A percentile compares a stretch with the other conserved stretches of the same genome.
phyloP scores from a whole-genome alignment of 2,797 vertebrate genomes.

The Hyperoplus lanceolatus region DNA sequence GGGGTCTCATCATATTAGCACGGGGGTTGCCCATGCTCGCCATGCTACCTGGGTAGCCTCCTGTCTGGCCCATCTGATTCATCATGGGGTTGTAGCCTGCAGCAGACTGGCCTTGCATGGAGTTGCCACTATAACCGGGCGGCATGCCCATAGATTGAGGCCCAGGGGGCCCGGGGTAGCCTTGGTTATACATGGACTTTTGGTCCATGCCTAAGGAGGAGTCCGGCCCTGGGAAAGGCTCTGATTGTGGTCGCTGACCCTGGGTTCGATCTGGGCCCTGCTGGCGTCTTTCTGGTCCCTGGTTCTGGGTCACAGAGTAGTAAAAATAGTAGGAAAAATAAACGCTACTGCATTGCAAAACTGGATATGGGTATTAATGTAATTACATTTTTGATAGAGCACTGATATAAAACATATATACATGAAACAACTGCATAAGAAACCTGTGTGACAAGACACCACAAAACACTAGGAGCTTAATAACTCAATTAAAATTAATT shows the following conservation, averaged over 20 bases:
- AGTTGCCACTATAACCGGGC: conserved; percentile 82
- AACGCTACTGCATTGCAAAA: background rate
- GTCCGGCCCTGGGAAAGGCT: conserved; percentile 90
- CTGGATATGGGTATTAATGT: background rate
- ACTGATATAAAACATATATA: background rate
- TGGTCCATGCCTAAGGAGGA: conserved; percentile 91
- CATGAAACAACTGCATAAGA: background rate
- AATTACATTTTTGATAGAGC: background rate
- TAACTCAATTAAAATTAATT: background rate
- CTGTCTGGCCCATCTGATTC: conserved; percentile 87
- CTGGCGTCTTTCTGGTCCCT: conserved; percentile 87
- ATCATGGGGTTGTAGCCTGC: conserved; percentile 85
- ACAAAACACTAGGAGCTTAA: background rate
- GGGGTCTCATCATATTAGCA: conserved; percentile 89
- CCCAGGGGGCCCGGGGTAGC: conserved; percentile 91
- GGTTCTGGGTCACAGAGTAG: conserved; percentile 49
- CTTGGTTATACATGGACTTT: conserved; percentile 91
- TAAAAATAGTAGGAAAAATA: background rate
- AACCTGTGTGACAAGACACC: background rate
- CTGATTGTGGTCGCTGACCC: conserved; percentile 81
- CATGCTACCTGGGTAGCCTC: conserved; percentile 85
- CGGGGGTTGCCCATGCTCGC: conserved; percentile 91
- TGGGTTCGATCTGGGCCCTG: conserved; percentile 64
- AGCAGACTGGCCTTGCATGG: conserved; percentile 83
- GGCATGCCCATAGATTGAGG: conserved; percentile 90